Evolutionary conservation across 2,888 invertebrate genomes (phyloP).

Genomic region (Adineta ricciae): DNA sequence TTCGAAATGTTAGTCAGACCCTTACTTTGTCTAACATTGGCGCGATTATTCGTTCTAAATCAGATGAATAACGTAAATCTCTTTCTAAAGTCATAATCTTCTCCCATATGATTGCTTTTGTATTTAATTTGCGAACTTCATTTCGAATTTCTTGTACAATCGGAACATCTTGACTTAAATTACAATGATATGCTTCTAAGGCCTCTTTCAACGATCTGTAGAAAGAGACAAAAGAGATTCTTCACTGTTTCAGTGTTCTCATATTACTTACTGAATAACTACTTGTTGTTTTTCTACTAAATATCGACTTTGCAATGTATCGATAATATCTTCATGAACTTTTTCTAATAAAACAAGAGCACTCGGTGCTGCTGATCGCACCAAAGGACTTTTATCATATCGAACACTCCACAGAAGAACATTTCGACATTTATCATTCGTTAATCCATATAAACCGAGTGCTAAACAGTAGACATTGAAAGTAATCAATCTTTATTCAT

Average conservation of each 20-base stretch:
- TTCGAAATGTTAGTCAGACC: too few species aligned
- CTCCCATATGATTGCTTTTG: conserved; percentile 22
- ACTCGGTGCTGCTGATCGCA: conserved; percentile 48
- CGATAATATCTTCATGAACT: conserved; percentile 41
- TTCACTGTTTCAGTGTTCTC: conserved; percentile 39
- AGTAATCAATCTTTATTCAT: background rate
- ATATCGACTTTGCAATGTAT: conserved; percentile 45
- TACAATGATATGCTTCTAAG: conserved; percentile 42
- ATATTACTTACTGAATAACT: conserved; percentile 37
- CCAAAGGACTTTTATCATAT: conserved; percentile 45
- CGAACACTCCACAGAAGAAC: conserved; percentile 47
- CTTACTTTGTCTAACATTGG: background rate
- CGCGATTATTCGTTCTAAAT: conserved; percentile 1
- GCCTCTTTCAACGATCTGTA: conserved; percentile 44
- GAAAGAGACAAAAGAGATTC: conserved; percentile 1
- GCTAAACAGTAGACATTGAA: conserved; percentile 37
- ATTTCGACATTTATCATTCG: conserved; percentile 40
- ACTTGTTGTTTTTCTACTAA: conserved; percentile 44
- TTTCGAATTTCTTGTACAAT: conserved; percentile 47
- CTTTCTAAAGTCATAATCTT: conserved; percentile 30
- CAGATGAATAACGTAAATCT: background rate
- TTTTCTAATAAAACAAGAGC: conserved; percentile 41
- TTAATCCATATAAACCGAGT: conserved; percentile 43
- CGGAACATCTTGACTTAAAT: conserved; percentile 45
- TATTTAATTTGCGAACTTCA: conserved; percentile 43